Evolutionary conservation across 2,888 invertebrate species (phyloP).

Genomic region (Hirtodrosophila alboralis): DNA sequence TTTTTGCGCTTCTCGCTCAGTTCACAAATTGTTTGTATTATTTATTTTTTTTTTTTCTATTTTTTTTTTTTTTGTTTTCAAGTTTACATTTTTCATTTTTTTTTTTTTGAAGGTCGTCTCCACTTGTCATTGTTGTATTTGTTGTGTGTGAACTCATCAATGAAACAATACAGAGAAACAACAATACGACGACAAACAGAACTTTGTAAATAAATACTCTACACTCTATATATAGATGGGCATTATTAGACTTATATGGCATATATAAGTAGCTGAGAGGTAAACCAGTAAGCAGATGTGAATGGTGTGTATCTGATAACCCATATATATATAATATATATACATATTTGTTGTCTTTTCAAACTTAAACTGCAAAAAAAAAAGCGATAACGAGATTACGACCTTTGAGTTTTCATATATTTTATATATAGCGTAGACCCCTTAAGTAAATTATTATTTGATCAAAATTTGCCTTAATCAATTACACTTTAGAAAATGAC

Average conservation of each 20-base stretch:
- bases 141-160: conserved; percentile 77
- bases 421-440: too few species aligned
- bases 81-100: conserved; percentile 70
- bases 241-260: conserved; percentile 14
- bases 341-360: not conserved
- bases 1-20: conserved; percentile 42
- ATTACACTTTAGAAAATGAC: too few species aligned
- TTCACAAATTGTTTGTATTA: conserved; percentile 49
- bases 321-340: conserved; percentile 1
- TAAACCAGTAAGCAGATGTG: too few species aligned
- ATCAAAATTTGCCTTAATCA: too few species aligned
- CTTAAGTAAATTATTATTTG: too few species aligned
- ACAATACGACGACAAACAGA: conserved; percentile 13
- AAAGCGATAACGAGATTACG: conserved; percentile 30
- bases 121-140: conserved; percentile 39
- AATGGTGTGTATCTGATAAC: conserved; percentile 12
- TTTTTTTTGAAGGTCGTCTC: conserved; percentile 77
- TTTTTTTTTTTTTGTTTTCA: conserved; percentile 38
- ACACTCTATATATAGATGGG: not conserved
- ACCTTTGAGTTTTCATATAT: conserved; percentile 31
- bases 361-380: too few species aligned
- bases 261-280: too few species aligned
- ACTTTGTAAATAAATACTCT: conserved; percentile 9
- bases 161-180: conserved; percentile 76
- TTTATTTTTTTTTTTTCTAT: conserved; percentile 32